phyloP scores from a whole-genome alignment of 37 sponge, comb jelly and placozoan species.

The Hormiphora californensis region DNA sequence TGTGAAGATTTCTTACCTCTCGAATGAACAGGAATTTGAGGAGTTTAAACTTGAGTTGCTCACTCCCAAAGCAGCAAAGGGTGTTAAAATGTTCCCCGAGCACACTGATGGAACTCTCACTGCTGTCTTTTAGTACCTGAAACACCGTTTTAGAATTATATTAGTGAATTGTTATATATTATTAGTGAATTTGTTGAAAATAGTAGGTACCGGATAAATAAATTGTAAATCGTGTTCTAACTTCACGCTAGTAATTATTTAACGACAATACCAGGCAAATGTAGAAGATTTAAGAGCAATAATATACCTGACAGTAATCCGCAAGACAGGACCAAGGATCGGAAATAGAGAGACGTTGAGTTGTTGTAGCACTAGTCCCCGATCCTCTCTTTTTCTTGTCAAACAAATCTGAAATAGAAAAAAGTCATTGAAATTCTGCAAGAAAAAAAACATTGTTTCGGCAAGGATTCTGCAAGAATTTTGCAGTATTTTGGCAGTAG shows the following conservation, averaged over 20 bases:
- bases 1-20: too few relatives aligned
- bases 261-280: too few relatives aligned
- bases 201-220: too few relatives aligned
- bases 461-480: neutral
- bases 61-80: conserved; percentile 16
- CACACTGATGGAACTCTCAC: neutral
- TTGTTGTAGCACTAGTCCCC: too few relatives aligned
- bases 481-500: neutral
- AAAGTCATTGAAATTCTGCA: neutral
- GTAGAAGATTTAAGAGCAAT: too few relatives aligned
- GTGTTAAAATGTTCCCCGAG: conserved; percentile 37
- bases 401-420: conserved; percentile 40
- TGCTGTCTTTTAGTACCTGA: conserved; percentile 44
- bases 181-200: too few relatives aligned
- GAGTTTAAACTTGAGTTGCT: conserved; percentile 47
- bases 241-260: too few relatives aligned
- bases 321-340: conserved; percentile 39
- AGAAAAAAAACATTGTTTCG: too few relatives aligned
- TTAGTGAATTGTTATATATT: too few relatives aligned
- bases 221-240: too few relatives aligned
- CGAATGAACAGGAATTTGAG: conserved; percentile 32
- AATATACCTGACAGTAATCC: conserved; percentile 49
- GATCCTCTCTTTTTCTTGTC: conserved; percentile 8
- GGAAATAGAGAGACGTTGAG: neutral
- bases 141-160: too few relatives aligned